Base-by-base conservation (phyloP, 2,113 vertebrate species). In the Indicator indicator region DNA sequence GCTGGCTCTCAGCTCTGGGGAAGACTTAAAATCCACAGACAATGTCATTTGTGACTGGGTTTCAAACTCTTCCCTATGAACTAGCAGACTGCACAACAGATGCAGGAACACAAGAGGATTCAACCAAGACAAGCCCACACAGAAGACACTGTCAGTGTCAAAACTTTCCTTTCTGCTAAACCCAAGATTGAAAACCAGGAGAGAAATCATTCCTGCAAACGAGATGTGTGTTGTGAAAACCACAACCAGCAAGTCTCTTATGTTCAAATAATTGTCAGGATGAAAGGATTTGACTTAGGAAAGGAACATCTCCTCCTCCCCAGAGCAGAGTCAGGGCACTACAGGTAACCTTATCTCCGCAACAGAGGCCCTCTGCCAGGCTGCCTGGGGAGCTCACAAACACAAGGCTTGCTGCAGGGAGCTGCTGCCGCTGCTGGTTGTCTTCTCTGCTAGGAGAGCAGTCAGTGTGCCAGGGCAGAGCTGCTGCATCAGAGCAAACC, bases 61-160 rank as follows among this genome's bases (percentile, higher is more conserved):
- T 94, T 60, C 60, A 86, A 62, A 75, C 65, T 64, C 27, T 67
- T 81, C 69, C 33, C 32, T 28, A 42, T 44, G 64, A 92, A 82
- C 65, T 54, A 88, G 72, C 90, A 94, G 94, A 86, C 81, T 90
- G 81, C 59, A 46, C 54, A 83, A 58, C 81, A 96, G 91, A 95
- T 90, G 93, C 78, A 78, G 65, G 70, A 90, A 92, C 82, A 79
- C 78, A 77, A 80, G 60, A 86, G 42, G 55, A 92, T 90, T 90
- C 62, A 91, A 82, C 54, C 59, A 85, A 91, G 74, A 74, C 63
- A 89, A 94, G 48, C 86, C 78, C 77, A 94, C 58, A 64, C 86
- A 71, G 33, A 87, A 82, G 69, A 55, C 52, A 77, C 8, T 86
- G 54, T 73, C 74, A 93, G n/a, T 63, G 63, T 83, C 75, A 78